A percentile compares a stretch with the other conserved stretches of the same genome.
phyloP scores from a whole-genome alignment of 2,113 vertebrate genomes.

The Carollia perspicillata region DNA sequence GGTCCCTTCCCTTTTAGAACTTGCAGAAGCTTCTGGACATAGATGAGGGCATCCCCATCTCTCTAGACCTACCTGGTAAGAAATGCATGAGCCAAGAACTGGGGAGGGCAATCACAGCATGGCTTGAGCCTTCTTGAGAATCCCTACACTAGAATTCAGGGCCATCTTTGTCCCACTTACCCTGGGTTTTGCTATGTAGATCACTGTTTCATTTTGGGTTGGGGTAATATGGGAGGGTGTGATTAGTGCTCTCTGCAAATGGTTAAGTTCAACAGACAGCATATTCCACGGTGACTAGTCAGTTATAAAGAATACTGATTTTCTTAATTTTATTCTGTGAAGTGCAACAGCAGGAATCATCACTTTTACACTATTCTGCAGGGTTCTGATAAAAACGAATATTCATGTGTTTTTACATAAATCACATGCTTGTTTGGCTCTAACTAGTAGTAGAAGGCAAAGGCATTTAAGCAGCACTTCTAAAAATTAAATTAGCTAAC shows the following conservation, averaged over 20 bases:
- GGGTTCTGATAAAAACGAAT: constrained; percentile 37
- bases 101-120: not conserved
- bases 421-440: constrained; percentile 41
- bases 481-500: constrained; percentile 48
- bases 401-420: constrained; percentile 53
- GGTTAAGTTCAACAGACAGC: not conserved
- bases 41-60: not conserved
- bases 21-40: not conserved
- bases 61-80: not conserved
- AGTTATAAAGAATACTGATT: constrained; percentile 40
- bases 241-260: constrained; percentile 20
- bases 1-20: not conserved
- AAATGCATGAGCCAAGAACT: not conserved
- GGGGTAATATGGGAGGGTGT: not conserved
- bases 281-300: constrained; percentile 15
- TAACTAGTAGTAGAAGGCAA: constrained; percentile 26
- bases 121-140: not conserved
- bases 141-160: not conserved
- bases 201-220: not conserved
- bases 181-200: not conserved
- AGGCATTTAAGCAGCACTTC: constrained; percentile 33
- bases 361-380: constrained; percentile 38
- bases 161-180: not conserved
- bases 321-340: constrained; percentile 59
- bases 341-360: not conserved